phyloP scores from a whole-genome alignment of 2,113 vertebrate species.

The Aldabrachelys gigantea region DNA sequence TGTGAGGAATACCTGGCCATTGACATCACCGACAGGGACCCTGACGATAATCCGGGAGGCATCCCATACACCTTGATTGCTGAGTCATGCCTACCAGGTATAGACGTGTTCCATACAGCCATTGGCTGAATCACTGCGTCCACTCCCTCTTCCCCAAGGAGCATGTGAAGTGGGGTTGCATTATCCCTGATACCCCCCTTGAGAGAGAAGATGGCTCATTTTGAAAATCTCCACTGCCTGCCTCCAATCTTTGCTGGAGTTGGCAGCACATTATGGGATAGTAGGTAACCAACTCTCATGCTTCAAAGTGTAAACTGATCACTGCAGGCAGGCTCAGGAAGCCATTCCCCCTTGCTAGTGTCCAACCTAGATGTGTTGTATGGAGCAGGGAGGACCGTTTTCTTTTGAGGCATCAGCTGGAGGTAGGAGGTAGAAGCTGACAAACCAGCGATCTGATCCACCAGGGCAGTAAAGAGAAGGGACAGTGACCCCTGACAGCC shows the following conservation, averaged over 20 bases:
- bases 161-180: background rate
- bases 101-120: background rate
- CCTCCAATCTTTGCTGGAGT: background rate
- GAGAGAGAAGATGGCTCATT: background rate
- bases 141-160: background rate
- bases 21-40: slow-evolving; percentile 86
- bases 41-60: slow-evolving; percentile 81
- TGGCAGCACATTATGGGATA: too few relatives aligned
- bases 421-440: background rate
- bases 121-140: background rate
- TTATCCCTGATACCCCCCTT: background rate
- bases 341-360: background rate
- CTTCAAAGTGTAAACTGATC: background rate
- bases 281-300: background rate
- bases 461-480: background rate
- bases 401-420: background rate
- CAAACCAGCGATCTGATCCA: background rate
- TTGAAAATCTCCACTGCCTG: background rate
- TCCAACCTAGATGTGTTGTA: background rate
- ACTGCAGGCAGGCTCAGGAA: background rate
- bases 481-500: background rate
- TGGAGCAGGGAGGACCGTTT: background rate
- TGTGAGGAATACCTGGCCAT: slow-evolving; percentile 83
- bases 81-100: slow-evolving; percentile 90
- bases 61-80: slow-evolving; percentile 83